phyloP scores from a whole-genome alignment of 2,113 vertebrate genomes.

The Xyrauchen texanus region DNA sequence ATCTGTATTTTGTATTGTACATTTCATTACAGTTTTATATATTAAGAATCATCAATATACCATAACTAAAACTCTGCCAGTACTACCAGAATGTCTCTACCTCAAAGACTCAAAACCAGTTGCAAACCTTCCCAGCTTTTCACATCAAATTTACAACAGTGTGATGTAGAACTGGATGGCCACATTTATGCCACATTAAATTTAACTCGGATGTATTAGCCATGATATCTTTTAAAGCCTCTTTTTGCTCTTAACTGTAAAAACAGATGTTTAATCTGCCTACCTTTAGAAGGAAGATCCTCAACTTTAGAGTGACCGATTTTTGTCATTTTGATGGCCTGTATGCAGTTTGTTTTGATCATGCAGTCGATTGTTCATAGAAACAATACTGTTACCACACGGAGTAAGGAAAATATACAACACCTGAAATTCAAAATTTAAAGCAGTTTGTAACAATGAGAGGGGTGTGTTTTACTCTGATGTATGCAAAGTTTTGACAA shows the following conservation, averaged over 20 bases:
- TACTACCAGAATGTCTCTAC: slow-evolving; percentile 35
- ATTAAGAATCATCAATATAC: slow-evolving; percentile 10
- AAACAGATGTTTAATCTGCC: background rate
- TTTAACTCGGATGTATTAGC: background rate
- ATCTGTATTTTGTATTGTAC: background rate
- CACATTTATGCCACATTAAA: background rate
- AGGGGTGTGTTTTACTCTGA: slow-evolving; percentile 11
- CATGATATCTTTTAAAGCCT: background rate
- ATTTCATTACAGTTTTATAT: background rate
- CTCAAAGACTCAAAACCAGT: slow-evolving; percentile 5
- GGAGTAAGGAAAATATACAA: background rate
- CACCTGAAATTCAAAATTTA: too few species aligned
- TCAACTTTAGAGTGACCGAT: background rate
- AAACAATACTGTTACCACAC: slow-evolving; percentile 1
- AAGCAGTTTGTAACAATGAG: background rate
- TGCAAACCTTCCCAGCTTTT: background rate
- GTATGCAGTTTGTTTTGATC: background rate
- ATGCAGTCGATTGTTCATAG: background rate
- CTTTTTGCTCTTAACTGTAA: too few species aligned
- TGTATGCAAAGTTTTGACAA: background rate
- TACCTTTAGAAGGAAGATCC: background rate
- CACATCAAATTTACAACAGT: slow-evolving; percentile 1
- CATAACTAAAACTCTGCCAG: slow-evolving; percentile 8
- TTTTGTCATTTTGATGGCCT: background rate
- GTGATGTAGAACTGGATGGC: background rate